phyloP scores from a whole-genome alignment of 2,113 vertebrate genomes.

The Mus pahari region DNA sequence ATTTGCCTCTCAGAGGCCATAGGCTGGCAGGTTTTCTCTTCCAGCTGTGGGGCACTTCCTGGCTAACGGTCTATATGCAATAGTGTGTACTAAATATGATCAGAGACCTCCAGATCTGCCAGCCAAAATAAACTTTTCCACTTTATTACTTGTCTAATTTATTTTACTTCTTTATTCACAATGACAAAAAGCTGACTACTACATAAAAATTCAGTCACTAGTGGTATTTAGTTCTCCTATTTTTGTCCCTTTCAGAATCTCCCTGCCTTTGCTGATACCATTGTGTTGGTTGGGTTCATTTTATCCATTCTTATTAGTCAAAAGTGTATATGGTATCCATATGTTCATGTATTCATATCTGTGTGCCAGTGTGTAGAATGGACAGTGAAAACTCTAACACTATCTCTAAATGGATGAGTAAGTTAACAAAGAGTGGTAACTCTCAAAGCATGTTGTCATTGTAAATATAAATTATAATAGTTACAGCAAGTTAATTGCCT shows the following conservation, averaged over 20 bases:
- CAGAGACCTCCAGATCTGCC: neutral
- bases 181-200: neutral
- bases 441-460: neutral
- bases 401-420: conserved; percentile 7
- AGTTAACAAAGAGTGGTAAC: neutral
- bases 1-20: neutral
- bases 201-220: neutral
- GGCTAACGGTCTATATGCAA: neutral
- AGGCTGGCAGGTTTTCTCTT: neutral
- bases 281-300: neutral
- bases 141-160: neutral
- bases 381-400: neutral
- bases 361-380: neutral
- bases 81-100: too few species aligned
- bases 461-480: neutral
- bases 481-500: neutral
- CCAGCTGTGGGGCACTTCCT: neutral
- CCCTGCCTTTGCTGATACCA: neutral
- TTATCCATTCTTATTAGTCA: neutral
- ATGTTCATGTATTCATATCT: neutral
- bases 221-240: neutral
- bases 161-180: neutral
- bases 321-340: neutral
- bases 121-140: neutral
- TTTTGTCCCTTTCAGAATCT: neutral